A percentile compares a stretch with the other conserved stretches of the same genome.
phyloP scores from a whole-genome alignment of 2,113 vertebrate species.

The Picathartes gymnocephalus region DNA sequence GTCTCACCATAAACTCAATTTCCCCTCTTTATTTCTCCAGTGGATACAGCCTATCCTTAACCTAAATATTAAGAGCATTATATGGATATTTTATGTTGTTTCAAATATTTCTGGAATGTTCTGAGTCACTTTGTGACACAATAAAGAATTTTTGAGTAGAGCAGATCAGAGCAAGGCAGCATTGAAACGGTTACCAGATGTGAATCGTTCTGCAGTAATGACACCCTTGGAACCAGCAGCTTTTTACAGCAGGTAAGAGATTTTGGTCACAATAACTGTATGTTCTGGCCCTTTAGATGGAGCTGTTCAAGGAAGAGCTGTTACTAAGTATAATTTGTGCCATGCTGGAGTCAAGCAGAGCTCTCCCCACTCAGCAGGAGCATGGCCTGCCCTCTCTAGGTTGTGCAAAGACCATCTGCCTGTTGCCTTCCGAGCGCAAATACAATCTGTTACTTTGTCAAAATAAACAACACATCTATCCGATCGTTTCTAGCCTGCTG shows the following conservation, averaged over 20 bases:
- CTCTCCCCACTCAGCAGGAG: not conserved
- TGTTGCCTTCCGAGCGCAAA: not conserved
- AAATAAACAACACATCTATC: constrained; percentile 20
- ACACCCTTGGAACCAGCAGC: not conserved
- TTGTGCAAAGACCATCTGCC: constrained; percentile 42
- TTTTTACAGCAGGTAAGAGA: not conserved
- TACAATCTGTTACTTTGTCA: constrained; percentile 51
- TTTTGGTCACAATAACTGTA: not conserved
- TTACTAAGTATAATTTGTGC: not conserved
- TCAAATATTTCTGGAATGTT: not conserved
- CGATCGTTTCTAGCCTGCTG: not conserved
- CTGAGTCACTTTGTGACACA: not conserved
- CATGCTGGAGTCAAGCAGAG: not conserved
- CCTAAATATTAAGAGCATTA: not conserved
- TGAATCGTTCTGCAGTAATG: not conserved
- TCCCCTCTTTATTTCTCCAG: not conserved
- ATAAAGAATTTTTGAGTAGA: not conserved
- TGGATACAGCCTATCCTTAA: not conserved
- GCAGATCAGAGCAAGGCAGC: not conserved
- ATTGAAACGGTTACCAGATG: not conserved
- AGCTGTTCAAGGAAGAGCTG: not conserved
- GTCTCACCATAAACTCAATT: not conserved
- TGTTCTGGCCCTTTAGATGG: accelerated
- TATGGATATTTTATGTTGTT: not conserved
- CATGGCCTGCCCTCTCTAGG: not conserved